Evolutionary conservation across 2,888 invertebrate species (phyloP).

Genomic region (Phlogophora meticulosa): DNA sequence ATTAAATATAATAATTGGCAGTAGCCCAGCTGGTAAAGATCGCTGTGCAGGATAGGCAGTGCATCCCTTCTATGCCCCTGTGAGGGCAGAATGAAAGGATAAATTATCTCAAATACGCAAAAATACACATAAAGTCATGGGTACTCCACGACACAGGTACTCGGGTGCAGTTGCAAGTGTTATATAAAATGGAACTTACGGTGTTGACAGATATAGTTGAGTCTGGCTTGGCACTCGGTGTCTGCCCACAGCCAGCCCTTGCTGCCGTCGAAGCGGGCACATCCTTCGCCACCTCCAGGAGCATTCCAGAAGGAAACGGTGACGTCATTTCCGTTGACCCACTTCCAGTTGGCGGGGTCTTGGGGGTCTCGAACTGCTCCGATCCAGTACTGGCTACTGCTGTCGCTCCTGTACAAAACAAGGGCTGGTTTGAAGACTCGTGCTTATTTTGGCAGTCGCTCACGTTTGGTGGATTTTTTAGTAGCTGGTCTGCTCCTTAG

Average conservation of each 20-base stretch:
- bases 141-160: background rate
- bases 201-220: conserved; percentile 98
- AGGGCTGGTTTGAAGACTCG: conserved; percentile 31
- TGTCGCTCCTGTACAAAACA: conserved; percentile 93
- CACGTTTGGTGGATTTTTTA: background rate
- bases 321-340: conserved; percentile 97
- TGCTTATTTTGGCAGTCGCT: background rate
- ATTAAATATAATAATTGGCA: too few species aligned
- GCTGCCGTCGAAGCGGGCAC: conserved; percentile 97
- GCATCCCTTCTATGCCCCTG: too few species aligned
- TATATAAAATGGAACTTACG: conserved; percentile 92
- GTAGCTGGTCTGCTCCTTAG: too few species aligned
- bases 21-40: too few species aligned
- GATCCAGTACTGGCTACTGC: conserved; percentile 98
- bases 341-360: conserved; percentile 96
- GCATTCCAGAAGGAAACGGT: conserved; percentile 98
- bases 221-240: conserved; percentile 95
- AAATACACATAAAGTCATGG: too few species aligned
- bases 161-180: conserved; percentile 7
- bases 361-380: conserved; percentile 96
- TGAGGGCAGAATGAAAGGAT: too few species aligned
- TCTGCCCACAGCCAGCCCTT: conserved; percentile 99
- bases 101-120: too few species aligned
- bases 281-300: conserved; percentile 95
- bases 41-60: too few species aligned